phyloP scores from a whole-genome alignment of 2,797 vertebrate genomes.

The Rhincodon typus region DNA sequence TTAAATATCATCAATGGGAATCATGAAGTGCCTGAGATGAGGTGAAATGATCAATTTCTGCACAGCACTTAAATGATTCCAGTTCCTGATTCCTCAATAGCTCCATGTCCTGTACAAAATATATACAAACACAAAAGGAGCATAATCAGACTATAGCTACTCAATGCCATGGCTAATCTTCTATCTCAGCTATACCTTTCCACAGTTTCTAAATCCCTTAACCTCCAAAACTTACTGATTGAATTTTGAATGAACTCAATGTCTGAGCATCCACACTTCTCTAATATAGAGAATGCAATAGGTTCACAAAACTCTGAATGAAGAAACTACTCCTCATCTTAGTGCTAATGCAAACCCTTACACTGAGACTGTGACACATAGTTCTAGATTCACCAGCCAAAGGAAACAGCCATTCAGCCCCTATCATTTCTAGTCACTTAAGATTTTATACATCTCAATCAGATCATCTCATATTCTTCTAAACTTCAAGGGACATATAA shows the following conservation, averaged over 20 bases:
- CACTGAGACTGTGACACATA: neutral
- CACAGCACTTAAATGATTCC: neutral
- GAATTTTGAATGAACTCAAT: neutral
- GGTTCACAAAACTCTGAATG: neutral
- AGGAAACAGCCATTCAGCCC: neutral
- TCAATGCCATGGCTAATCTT: neutral
- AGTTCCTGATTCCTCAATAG: too few relatives aligned
- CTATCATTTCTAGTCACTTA: neutral
- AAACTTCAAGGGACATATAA: neutral
- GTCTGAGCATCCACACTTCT: neutral
- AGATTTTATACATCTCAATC: neutral
- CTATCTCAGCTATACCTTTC: neutral
- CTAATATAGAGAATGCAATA: neutral
- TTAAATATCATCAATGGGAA: neutral
- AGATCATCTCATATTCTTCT: neutral
- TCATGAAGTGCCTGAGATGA: neutral
- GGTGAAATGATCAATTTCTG: neutral
- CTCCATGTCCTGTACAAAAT: neutral
- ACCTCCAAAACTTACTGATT: too few relatives aligned
- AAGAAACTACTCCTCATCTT: neutral
- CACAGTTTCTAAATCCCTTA: neutral
- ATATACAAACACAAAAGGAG: neutral
- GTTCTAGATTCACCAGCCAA: neutral
- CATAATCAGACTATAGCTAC: too few relatives aligned
- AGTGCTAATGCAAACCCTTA: neutral